Percentiles rank a stretch among this genome's conserved stretches.
phyloP scores from a whole-genome alignment of 2,113 vertebrate genomes.

The Megaceryle torquata region DNA sequence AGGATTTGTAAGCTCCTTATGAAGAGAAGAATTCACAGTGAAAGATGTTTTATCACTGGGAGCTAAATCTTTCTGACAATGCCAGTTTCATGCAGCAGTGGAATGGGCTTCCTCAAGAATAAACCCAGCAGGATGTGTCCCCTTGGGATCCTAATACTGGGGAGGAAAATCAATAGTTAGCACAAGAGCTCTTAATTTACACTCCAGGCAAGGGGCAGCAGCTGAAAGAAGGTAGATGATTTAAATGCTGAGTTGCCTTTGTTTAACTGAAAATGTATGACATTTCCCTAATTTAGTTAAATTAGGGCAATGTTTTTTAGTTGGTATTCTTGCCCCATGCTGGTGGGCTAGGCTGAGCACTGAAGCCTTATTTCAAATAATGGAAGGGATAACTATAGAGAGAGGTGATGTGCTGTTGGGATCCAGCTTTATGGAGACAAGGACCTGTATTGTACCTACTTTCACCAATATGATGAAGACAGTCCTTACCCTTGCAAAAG shows the following conservation, averaged over 20 bases:
- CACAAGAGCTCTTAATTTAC: slow-evolving; percentile 44
- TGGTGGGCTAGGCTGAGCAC: fast-evolving
- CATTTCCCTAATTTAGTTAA: background rate
- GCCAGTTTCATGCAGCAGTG: background rate
- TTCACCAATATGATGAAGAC: background rate
- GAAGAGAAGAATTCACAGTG: slow-evolving; percentile 58
- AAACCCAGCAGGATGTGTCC: slow-evolving; percentile 13
- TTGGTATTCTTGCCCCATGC: background rate
- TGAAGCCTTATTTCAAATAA: background rate
- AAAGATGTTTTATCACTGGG: slow-evolving; percentile 14
- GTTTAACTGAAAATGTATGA: background rate
- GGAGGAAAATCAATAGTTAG: slow-evolving; percentile 25
- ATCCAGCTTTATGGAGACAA: background rate
- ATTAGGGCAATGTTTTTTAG: background rate
- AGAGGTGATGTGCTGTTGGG: background rate
- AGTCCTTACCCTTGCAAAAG: background rate
- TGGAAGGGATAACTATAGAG: background rate
- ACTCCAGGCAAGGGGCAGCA: background rate
- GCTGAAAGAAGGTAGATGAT: background rate
- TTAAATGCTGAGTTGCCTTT: slow-evolving; percentile 1
- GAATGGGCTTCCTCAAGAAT: slow-evolving; percentile 36
- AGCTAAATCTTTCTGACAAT: slow-evolving; percentile 56
- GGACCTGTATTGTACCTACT: background rate
- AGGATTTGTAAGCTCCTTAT: slow-evolving; percentile 54
- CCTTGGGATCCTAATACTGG: background rate